Percentiles rank a stretch among this genome's conserved stretches.
phyloP scores from a whole-genome alignment of 2,797 vertebrate genomes.

The Schizopygopsis pylzovi region DNA sequence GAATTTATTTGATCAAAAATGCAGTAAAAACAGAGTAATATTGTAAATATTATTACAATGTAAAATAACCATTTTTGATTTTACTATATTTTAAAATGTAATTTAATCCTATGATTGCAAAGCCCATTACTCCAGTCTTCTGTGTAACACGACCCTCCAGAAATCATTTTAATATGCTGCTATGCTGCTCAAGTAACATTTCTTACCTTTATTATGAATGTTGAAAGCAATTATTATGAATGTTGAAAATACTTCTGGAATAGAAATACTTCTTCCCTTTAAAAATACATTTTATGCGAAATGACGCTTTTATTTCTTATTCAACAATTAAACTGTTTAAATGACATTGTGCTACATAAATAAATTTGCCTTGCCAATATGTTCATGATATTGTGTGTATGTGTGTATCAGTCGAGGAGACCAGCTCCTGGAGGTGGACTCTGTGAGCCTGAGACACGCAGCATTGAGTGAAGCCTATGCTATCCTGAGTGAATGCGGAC shows the following conservation, averaged over 20 bases:
- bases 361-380: not conserved
- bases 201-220: constrained; percentile 2
- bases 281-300: not conserved
- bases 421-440: constrained; percentile 95
- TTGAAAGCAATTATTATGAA: not conserved
- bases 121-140: not conserved
- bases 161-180: not conserved
- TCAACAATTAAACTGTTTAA: not conserved
- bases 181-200: not conserved
- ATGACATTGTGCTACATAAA: not conserved
- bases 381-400: constrained; percentile 1
- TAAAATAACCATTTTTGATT: not conserved
- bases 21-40: not conserved
- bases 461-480: constrained; percentile 93
- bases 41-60: not conserved
- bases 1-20: not conserved
- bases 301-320: not conserved
- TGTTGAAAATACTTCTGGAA: not conserved
- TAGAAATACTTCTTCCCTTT: not conserved
- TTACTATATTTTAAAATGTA: not conserved
- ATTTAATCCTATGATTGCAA: not conserved
- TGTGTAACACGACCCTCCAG: not conserved
- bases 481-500: constrained; percentile 93
- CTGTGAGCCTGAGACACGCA: constrained; percentile 88
- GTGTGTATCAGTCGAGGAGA: constrained; percentile 86